Conservation (phyloP, 2,888 invertebrate species). For the Polydrusus cervinus region DNA sequence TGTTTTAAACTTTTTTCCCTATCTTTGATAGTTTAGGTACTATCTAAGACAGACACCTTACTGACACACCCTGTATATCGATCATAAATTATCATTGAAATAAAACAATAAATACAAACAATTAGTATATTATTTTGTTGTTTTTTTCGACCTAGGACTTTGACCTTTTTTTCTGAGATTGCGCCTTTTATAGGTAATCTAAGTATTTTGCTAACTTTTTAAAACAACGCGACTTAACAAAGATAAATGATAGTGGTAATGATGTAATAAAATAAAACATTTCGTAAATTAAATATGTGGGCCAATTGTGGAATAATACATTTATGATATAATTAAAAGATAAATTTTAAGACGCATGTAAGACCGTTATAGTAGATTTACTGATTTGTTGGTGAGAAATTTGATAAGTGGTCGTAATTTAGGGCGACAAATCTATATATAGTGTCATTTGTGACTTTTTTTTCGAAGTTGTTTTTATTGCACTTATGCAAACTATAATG, state of each 20-base stretch:
- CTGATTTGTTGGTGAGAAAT: background rate
- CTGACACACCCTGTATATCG: too few species aligned
- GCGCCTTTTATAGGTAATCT: too few species aligned
- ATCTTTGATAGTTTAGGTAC: too few species aligned
- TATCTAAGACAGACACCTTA: too few species aligned
- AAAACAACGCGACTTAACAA: background rate
- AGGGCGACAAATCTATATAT: too few species aligned
- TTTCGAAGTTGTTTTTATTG: too few species aligned
- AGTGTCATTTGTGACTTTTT: too few species aligned
- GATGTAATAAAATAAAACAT: constrained; percentile 1
- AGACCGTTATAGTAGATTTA: background rate
- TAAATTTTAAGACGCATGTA: background rate
- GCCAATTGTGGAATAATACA: constrained; percentile 1
- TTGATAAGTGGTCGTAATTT: background rate
- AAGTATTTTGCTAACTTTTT: constrained; percentile 1
- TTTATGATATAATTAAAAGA: background rate
- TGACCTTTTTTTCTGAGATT: background rate
- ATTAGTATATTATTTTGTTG: background rate
- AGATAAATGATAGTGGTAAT: background rate
- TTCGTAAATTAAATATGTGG: constrained; percentile 4
- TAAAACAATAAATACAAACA: background rate
- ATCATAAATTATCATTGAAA: background rate
- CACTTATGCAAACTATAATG: too few species aligned
- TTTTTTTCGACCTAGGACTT: background rate
- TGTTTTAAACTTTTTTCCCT: too few species aligned